A percentile compares a stretch with the other conserved stretches of the same genome.
Conservation (phyloP, 2,113 vertebrate genomes). For the Asarcornis scutulata region DNA sequence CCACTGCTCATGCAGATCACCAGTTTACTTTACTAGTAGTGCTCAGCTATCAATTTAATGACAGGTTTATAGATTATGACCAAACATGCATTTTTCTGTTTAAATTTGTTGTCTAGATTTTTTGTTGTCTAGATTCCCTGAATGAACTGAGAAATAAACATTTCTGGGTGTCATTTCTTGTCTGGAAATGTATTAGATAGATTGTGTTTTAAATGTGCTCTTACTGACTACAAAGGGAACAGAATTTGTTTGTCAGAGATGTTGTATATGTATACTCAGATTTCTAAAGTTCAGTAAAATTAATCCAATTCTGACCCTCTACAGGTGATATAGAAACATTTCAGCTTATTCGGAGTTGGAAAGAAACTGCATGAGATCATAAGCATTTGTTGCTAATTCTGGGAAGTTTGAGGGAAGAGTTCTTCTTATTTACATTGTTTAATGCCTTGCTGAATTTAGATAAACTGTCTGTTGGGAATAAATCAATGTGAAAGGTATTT, state of each 20-base stretch:
- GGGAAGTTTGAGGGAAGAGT: neutral
- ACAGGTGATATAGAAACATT: neutral
- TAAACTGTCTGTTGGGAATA: neutral
- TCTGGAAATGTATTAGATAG: neutral
- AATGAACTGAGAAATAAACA: neutral
- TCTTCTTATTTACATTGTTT: constrained; percentile 8
- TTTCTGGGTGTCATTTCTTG: neutral
- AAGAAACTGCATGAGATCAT: neutral
- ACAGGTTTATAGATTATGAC: neutral
- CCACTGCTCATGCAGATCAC: neutral
- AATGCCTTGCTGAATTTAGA: constrained; percentile 6
- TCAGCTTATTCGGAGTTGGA: neutral
- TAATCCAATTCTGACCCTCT: neutral
- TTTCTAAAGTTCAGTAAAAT: neutral
- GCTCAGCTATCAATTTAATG: neutral
- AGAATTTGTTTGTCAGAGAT: neutral
- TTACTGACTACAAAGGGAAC: neutral
- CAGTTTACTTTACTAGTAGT: neutral
- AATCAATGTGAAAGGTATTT: constrained; percentile 7
- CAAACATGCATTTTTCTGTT: neutral
- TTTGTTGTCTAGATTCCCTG: neutral
- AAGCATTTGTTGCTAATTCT: neutral
- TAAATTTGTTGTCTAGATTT: neutral
- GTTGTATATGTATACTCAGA: neutral
- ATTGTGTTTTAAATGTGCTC: neutral